Conservation (phyloP, 2,888 invertebrate genomes). For the Elegia similella region DNA sequence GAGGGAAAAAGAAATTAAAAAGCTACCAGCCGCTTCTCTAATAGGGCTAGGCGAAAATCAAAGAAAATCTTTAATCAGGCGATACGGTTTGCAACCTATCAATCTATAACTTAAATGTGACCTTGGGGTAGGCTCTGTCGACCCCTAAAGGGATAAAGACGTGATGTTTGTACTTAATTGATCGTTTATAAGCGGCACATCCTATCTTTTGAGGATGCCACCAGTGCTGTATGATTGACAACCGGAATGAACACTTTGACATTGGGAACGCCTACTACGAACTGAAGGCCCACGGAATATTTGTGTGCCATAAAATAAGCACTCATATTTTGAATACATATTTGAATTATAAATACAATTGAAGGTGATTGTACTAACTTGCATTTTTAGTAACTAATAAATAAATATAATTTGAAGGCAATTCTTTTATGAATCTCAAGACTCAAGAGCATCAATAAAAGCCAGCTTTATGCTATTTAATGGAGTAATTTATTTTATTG, state of each 20-base stretch:
- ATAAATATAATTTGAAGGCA: background rate
- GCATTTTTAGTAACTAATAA: background rate
- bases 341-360: background rate
- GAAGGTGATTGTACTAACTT: background rate
- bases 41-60: too few relatives aligned
- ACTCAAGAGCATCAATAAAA: background rate
- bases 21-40: too few relatives aligned
- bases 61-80: too few relatives aligned
- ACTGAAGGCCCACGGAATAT: slow-evolving; percentile 2
- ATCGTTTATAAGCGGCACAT: background rate
- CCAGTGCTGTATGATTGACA: background rate
- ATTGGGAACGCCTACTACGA: slow-evolving; percentile 3
- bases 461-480: too few relatives aligned
- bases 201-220: background rate
- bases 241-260: slow-evolving; percentile 4
- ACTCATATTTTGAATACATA: background rate
- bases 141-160: too few relatives aligned
- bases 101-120: too few relatives aligned
- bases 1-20: too few relatives aligned
- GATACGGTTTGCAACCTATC: too few relatives aligned
- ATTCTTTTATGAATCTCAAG: background rate
- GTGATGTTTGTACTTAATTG: too few relatives aligned
- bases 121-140: too few relatives aligned
- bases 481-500: too few relatives aligned
- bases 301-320: slow-evolving; percentile 1